Evolutionary conservation across 2,113 vertebrate genomes (phyloP), one percentile per base, ranked within the genome.

Genomic region (Nycticryphes semicollaris): DNA sequence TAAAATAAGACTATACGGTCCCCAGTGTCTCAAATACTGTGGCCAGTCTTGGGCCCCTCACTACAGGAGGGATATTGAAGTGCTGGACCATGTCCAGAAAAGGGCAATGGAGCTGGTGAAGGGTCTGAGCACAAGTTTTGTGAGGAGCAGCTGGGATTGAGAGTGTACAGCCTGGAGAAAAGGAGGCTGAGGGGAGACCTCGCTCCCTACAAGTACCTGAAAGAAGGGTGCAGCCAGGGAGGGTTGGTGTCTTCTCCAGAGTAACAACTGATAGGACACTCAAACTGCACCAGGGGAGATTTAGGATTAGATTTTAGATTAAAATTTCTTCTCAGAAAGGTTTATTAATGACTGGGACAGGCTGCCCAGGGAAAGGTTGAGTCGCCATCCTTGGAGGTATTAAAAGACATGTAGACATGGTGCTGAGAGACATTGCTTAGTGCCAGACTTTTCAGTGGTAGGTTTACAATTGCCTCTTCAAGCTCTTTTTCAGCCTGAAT

Each of bases 71-170:
- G 62, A 45, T 23, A 24, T 6, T 2, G 14, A 68, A 14, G 39
- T 7, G 33, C 24, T 60, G 33, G 28, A 50, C 7, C 1, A 0
- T 22, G 17, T 35, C 59, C 35, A 66, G 2, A 41, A 48, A 56
- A 54, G 24, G 6, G 47, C 45, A 51, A n/a, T 1, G 0, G 3
- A 45, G 27, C 3, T 53, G 47, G 7, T 14, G 45, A 51, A 2
- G 10, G 37, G 35, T 12, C 63, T 37, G 0, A 68, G 30, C 1
- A 21, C 7, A 51, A 31, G 13, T 30, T 12, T 18, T 8, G 2
- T 4, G 24, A 23, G n/a, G 10, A 41, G 30, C 3, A 0, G 21
- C 67, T 91, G 79, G 72, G 47, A 12, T 16, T 47, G 74, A 14
- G 33, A 12, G 7, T 43, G 30, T 41, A 83, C 19, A 45, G 27